phyloP scores from a whole-genome alignment of 2,888 invertebrate genomes.

The Heteromyza rotundicornis region DNA sequence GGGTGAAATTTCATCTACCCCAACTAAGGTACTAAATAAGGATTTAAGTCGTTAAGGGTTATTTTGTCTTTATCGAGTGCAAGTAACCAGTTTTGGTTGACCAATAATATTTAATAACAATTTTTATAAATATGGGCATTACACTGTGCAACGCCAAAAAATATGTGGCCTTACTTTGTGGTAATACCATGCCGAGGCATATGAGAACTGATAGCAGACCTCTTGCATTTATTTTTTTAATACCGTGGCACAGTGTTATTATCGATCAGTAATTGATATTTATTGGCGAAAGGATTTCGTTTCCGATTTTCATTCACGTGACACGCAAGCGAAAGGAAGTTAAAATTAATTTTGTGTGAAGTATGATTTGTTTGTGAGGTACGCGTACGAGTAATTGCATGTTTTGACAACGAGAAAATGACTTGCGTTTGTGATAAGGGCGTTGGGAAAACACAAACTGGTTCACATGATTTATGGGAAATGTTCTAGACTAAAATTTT shows the following conservation, averaged over 20 bases:
- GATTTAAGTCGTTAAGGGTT: not conserved
- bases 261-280: not conserved
- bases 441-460: not conserved
- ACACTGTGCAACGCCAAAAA: too few species aligned
- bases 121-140: conserved; percentile 46
- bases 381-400: not conserved
- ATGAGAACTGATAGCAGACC: too few species aligned
- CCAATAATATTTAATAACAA: conserved; percentile 51
- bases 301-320: not conserved
- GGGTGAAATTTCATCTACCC: not conserved
- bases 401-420: too few species aligned
- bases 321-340: not conserved
- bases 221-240: too few species aligned
- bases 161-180: too few species aligned
- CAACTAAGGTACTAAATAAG: not conserved
- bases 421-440: not conserved
- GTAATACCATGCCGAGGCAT: too few species aligned
- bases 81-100: not conserved
- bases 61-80: not conserved
- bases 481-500: not conserved
- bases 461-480: conserved; percentile 3
- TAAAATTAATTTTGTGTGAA: conserved; percentile 2
- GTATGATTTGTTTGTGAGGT: not conserved
- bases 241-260: too few species aligned
- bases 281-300: not conserved